Evolutionary conservation across 2,797 vertebrate species (phyloP), one percentile per base, ranked within the genome.

Genomic region (Enteromius radiatus): DNA sequence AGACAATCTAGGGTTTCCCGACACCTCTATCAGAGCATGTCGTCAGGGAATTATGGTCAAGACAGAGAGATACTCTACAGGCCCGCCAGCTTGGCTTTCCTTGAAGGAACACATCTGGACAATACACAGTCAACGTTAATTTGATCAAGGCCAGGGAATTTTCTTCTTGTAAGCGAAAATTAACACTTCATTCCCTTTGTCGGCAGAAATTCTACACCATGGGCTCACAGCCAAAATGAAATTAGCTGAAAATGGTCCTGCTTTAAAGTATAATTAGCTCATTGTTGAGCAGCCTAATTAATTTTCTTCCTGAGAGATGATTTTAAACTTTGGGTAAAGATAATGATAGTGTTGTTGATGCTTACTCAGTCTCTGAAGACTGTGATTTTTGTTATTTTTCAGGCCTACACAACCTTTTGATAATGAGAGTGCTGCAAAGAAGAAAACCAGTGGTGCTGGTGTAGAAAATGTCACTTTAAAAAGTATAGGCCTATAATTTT

Each of bases 141-240:
- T 88, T 88, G 91, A 95, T 96, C 92, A 95, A 68, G 88, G 88
- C 91, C 88, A 88, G 89, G 89, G 90, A 88, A 91, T 93, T 95
- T 93, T 95, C 88, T 93, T 93, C 92, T 94, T 94, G 94, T 95
- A 95, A 96, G 95, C 94, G 94, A 93, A 96, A 96, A 94, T 96
- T 93, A 95, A 95, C 94, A 94, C 94, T 94, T 95, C 90, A 93
- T 95, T 95, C 89, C 92, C 93, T 95, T 93, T 89, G 94, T 95
- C 93, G 84, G 94, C 95, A 96, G 95, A 95, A 95, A 96, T 94
- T 93, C 89, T 92, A 95, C 91, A 94, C 94, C 90, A 82, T 90
- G 89, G 91, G 89, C 91, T 89, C 88, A 86, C 84, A 80, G 81
- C 84, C 87, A 89, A 94, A 94, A 92, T 78, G 81, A 7, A 90